A percentile compares a stretch with the other conserved stretches of the same genome.
phyloP scores from a whole-genome alignment of 2,113 vertebrate genomes.

The Anhinga anhinga region DNA sequence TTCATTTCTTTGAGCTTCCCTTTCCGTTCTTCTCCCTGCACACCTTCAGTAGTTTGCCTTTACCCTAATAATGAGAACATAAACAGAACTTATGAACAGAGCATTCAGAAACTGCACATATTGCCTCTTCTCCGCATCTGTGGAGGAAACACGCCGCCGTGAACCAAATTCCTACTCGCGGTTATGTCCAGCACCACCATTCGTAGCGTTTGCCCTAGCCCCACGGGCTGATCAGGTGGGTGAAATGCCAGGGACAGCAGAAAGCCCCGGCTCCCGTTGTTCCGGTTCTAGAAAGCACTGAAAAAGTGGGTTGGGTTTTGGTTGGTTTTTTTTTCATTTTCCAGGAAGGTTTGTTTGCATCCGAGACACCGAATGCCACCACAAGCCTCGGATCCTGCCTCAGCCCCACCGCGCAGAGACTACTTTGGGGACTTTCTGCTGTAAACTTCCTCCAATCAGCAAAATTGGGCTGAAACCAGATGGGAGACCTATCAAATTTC shows the following conservation, averaged over 20 bases:
- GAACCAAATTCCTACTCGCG: rapidly evolving
- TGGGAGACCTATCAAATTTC: background rate
- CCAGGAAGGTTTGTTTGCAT: background rate
- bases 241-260: background rate
- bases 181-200: background rate
- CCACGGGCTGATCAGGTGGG: rapidly evolving
- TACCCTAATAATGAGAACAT: background rate
- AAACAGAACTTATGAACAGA: background rate
- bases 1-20: background rate
- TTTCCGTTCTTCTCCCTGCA: background rate
- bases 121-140: background rate
- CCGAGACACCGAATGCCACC: rapidly evolving
- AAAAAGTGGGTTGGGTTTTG: background rate
- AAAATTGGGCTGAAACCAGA: background rate
- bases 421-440: background rate
- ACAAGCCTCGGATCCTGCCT: background rate
- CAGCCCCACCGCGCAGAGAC: rapidly evolving
- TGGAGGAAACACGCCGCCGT: rapidly evolving
- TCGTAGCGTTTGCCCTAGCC: background rate
- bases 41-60: background rate
- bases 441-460: background rate
- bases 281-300: background rate
- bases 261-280: rapidly evolving
- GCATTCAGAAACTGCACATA: rapidly evolving
- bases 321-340: background rate